Evolutionary conservation across 2,113 vertebrate genomes (phyloP).

Genomic region (Prochilodus magdalenae): DNA sequence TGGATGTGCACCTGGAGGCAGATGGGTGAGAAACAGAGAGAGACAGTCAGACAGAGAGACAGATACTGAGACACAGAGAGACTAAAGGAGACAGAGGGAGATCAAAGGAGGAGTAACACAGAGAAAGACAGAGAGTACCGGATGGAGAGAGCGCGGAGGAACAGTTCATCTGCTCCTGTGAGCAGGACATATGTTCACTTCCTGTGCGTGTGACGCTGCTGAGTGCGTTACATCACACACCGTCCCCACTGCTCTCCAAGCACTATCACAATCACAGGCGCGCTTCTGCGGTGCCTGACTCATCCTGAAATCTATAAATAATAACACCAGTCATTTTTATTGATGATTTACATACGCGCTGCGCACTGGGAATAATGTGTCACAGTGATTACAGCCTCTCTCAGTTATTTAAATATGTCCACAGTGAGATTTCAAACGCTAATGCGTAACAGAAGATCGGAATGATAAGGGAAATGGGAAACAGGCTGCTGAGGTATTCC

Average conservation of each 20-base stretch:
- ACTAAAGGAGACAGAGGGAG: not conserved
- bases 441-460: too few relatives aligned
- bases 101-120: not conserved
- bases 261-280: not conserved
- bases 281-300: not conserved
- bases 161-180: conserved; percentile 17
- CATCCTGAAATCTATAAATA: not conserved
- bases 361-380: too few relatives aligned
- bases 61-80: not conserved
- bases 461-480: too few relatives aligned
- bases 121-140: not conserved
- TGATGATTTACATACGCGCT: too few relatives aligned
- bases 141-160: not conserved
- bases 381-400: too few relatives aligned
- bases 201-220: conserved; percentile 26
- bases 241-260: conserved; percentile 9
- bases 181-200: conserved; percentile 40
- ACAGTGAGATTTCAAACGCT: too few relatives aligned
- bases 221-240: conserved; percentile 4
- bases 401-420: too few relatives aligned
- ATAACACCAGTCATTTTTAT: too few relatives aligned
- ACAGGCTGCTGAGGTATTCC: too few relatives aligned
- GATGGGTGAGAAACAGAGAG: not conserved
- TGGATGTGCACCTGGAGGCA: not conserved
- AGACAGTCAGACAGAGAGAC: not conserved